Percentiles rank a stretch among this genome's conserved stretches.
These are phyloP conservation scores for Teleopsis dalmanni DNA, from an alignment of 1,140 invertebrate species.

Conservation along the genomic window DNA sequence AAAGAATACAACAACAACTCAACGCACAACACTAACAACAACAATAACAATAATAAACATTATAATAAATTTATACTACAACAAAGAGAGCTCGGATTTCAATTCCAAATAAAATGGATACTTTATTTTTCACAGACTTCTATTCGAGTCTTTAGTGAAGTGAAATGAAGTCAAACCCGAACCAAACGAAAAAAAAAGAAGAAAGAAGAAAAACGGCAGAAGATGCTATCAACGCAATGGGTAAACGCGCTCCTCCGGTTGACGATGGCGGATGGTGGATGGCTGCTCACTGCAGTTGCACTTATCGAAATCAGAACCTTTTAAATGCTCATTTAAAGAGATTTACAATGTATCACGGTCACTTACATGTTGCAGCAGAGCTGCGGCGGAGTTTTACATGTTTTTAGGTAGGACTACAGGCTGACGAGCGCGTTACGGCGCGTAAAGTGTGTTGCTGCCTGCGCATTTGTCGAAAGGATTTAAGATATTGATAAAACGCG, in stretches of 20 bases:
- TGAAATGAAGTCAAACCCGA: too few relatives aligned
- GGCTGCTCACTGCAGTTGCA: constrained; percentile 2
- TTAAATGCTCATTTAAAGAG: constrained; percentile 12
- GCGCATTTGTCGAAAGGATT: constrained; percentile 6
- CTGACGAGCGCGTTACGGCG: background rate
- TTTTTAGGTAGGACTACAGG: background rate
- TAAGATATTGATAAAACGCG: constrained; percentile 9
- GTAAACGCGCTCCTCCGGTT: background rate
- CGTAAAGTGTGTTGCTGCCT: background rate
- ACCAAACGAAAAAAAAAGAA: background rate
- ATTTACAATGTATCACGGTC: constrained; percentile 10
- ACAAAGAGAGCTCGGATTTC: background rate
- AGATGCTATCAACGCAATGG: constrained; percentile 4
- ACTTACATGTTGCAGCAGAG: constrained; percentile 7
- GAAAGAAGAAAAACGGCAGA: background rate
- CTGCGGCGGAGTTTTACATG: too few relatives aligned
- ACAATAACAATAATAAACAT: background rate
- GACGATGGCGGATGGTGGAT: background rate
- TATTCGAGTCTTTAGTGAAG: too few relatives aligned
- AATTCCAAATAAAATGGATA: constrained; percentile 2
- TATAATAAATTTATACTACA: background rate
- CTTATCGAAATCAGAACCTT: constrained; percentile 12
- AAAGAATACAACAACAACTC: background rate
- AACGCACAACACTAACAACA: background rate
- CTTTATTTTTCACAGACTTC: constrained; percentile 1